A percentile compares a stretch with the other conserved stretches of the same genome.
These are phyloP conservation scores for Eleginops maclovinus DNA, from an alignment of 2,113 vertebrate genomes.

Conservation along the genomic window DNA sequence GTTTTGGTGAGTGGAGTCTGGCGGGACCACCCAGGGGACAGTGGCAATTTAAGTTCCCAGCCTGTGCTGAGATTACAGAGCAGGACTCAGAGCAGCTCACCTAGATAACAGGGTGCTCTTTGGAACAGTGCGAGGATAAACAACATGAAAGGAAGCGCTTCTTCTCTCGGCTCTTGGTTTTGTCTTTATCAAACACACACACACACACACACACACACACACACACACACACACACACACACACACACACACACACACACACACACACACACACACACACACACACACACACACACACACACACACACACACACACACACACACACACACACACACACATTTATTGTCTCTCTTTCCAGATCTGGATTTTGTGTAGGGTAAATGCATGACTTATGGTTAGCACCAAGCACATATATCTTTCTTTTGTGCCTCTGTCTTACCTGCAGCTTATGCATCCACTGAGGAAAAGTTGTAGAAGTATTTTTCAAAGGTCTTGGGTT, in stretches of 20 bases:
- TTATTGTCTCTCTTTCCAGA: slow-evolving; percentile 39
- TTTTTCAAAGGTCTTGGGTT: slow-evolving; percentile 19
- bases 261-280: background rate
- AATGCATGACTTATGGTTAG: slow-evolving; percentile 20
- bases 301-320: slow-evolving; percentile 3
- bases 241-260: background rate
- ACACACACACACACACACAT: too few relatives aligned
- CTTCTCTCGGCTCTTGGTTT: slow-evolving; percentile 24
- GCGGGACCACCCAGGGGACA: slow-evolving; percentile 75
- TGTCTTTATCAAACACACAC: slow-evolving; percentile 2
- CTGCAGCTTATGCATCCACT: slow-evolving; percentile 19
- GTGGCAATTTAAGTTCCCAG: slow-evolving; percentile 73
- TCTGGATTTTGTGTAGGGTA: slow-evolving; percentile 14
- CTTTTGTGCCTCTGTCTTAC: slow-evolving; percentile 36
- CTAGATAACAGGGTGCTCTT: slow-evolving; percentile 79
- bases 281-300: background rate
- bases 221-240: slow-evolving; percentile 14
- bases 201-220: background rate
- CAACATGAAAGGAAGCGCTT: slow-evolving; percentile 68
- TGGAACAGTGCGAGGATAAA: slow-evolving; percentile 73
- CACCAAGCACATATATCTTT: slow-evolving; percentile 33
- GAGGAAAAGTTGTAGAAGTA: slow-evolving; percentile 35
- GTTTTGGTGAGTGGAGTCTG: slow-evolving; percentile 89
- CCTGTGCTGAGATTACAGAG: slow-evolving; percentile 77
- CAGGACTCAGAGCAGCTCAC: slow-evolving; percentile 71